Conservation (phyloP, 2,797 vertebrate species). For the Zalophus californianus region DNA sequence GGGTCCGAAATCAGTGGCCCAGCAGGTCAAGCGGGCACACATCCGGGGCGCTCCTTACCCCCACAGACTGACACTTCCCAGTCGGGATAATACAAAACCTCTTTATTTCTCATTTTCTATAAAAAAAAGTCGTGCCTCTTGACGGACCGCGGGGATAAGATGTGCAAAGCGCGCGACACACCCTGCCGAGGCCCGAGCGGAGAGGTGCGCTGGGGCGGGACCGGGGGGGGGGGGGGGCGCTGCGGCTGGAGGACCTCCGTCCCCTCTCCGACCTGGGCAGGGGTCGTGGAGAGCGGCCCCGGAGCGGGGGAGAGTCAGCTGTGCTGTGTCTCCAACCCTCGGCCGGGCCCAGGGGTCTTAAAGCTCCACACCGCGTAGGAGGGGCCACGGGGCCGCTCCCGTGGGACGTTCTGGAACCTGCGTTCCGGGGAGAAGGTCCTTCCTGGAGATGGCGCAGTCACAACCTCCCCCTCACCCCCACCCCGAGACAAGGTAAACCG, state of each 20-base stretch:
- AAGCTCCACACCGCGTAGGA: background rate
- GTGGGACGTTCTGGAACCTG: background rate
- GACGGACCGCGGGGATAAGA: background rate
- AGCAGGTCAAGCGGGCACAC: background rate
- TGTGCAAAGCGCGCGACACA: background rate
- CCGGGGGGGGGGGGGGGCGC: accelerated
- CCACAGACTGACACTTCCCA: background rate
- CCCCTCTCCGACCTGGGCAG: background rate
- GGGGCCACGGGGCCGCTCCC: background rate
- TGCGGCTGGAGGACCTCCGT: accelerated
- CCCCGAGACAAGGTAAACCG: background rate
- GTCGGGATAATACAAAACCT: background rate
- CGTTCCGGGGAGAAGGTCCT: background rate
- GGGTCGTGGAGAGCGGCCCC: background rate
- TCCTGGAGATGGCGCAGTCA: background rate
- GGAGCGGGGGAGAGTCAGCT: accelerated
- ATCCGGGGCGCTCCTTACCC: accelerated
- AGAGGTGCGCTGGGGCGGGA: accelerated
- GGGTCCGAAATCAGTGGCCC: accelerated
- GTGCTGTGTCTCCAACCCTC: background rate
- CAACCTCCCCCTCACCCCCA: background rate
- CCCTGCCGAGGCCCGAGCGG: background rate
- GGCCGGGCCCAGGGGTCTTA: background rate
- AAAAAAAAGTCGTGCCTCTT: background rate
- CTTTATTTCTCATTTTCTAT: slow-evolving; percentile 57